These are phyloP conservation scores for Calameuta idolon DNA, from an alignment of 2,888 invertebrate species.

Conservation along the genomic window DNA sequence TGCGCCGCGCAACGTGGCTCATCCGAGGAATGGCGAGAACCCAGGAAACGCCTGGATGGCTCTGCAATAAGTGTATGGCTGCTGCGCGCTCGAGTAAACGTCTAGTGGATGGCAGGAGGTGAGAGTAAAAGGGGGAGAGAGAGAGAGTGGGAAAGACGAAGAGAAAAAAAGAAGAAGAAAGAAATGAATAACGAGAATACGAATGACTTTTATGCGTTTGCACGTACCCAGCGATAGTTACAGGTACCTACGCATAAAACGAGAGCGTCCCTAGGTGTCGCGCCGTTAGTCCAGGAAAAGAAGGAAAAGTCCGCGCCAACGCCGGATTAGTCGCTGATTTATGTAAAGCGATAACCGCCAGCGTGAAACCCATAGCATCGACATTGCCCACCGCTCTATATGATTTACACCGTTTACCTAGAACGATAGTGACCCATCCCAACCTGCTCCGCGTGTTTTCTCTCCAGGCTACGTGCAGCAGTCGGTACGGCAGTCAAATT, in stretches of 20 bases:
- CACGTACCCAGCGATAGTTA: constrained; percentile 14
- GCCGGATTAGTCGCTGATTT: constrained; percentile 49
- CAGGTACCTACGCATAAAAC: neutral
- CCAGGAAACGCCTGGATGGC: constrained; percentile 18
- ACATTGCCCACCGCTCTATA: constrained; percentile 22
- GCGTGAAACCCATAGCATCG: constrained; percentile 27
- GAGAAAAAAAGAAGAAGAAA: neutral
- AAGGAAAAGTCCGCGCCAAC: constrained; percentile 17
- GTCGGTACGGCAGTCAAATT: constrained; percentile 18
- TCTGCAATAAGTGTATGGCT: neutral
- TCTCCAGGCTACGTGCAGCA: neutral
- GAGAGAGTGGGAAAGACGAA: constrained; percentile 3
- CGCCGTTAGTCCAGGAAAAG: constrained; percentile 17
- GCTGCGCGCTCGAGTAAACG: neutral
- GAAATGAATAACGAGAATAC: neutral
- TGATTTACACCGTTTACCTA: constrained; percentile 35
- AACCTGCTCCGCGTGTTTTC: neutral
- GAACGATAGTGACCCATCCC: constrained; percentile 1
- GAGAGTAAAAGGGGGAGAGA: constrained; percentile 6
- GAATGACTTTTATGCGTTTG: constrained; percentile 13
- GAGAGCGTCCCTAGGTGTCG: constrained; percentile 2
- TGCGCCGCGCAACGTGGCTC: constrained; percentile 32
- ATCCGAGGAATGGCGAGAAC: constrained; percentile 31
- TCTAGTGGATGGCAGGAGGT: neutral
- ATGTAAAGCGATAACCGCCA: constrained; percentile 46